A percentile compares a stretch with the other conserved stretches of the same genome.
phyloP scores from a whole-genome alignment of 2,888 invertebrate species.

The Chrysolina americana region DNA sequence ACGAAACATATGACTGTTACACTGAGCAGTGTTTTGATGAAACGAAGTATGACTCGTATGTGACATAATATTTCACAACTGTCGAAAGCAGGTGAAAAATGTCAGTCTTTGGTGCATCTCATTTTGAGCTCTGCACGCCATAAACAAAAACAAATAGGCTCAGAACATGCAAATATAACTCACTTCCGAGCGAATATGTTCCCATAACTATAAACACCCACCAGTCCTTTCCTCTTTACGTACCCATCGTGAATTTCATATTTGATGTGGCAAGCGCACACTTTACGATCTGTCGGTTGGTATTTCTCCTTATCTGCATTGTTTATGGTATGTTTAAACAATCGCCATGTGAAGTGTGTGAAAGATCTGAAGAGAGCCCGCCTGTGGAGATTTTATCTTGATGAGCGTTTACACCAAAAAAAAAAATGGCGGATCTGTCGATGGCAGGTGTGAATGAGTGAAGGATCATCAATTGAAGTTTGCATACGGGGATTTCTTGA shows the following conservation, averaged over 20 bases:
- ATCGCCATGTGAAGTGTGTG: background rate
- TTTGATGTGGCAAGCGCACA: slow-evolving; percentile 9
- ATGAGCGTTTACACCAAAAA: slow-evolving; percentile 10
- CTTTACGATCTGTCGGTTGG: background rate
- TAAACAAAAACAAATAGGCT: background rate
- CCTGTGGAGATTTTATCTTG: slow-evolving; percentile 3
- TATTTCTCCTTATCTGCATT: background rate
- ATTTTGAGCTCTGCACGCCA: background rate
- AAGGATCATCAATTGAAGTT: background rate
- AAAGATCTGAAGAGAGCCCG: slow-evolving; percentile 12
- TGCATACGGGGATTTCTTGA: background rate
- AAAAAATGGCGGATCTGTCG: background rate
- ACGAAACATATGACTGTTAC: too few relatives aligned
- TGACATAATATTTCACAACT: too few relatives aligned
- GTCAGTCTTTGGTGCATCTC: background rate
- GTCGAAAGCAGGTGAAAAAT: background rate
- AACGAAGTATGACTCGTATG: too few relatives aligned
- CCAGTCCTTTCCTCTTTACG: background rate
- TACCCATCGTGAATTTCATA: slow-evolving; percentile 4
- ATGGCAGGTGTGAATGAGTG: slow-evolving; percentile 5
- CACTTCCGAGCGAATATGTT: background rate
- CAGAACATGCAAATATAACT: slow-evolving; percentile 13
- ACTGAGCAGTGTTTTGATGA: too few relatives aligned
- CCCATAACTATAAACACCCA: slow-evolving; percentile 21
- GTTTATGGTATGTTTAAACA: slow-evolving; percentile 6